phyloP scores from a whole-genome alignment of 2,797 vertebrate genomes.

The Pangasius larnaudii region DNA sequence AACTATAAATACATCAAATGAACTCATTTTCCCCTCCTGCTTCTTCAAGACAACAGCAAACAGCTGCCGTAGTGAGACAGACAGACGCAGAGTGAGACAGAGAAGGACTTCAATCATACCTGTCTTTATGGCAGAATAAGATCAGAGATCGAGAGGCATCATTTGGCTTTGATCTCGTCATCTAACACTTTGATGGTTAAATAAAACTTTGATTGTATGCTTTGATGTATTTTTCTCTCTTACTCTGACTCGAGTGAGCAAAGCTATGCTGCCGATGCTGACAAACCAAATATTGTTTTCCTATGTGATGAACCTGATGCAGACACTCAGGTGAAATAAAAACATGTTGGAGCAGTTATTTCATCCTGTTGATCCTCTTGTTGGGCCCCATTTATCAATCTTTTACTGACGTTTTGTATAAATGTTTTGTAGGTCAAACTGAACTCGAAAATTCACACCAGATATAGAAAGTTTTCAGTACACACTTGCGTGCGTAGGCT shows the following conservation, averaged over 20 bases:
- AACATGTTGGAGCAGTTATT: not conserved
- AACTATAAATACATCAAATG: constrained; percentile 22
- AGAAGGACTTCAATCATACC: constrained; percentile 67
- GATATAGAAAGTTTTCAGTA: not conserved
- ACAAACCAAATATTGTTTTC: constrained; percentile 4
- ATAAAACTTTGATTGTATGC: constrained; percentile 72
- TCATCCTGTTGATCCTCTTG: not conserved
- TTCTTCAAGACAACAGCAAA: constrained; percentile 12
- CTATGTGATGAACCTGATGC: not conserved
- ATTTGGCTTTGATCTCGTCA: constrained; percentile 33
- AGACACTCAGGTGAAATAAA: constrained; percentile 13
- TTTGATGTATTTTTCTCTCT: constrained; percentile 61
- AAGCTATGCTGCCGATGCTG: not conserved
- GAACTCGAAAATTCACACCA: not conserved
- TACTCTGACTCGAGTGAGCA: not conserved
- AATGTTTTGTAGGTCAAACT: not conserved
- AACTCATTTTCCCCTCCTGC: not conserved
- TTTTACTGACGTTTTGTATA: not conserved
- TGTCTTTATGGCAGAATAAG: constrained; percentile 12
- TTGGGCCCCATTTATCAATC: not conserved
- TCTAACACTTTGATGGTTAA: constrained; percentile 69
- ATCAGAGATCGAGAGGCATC: constrained; percentile 59
- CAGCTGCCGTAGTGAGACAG: constrained; percentile 49
- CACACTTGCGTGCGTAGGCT: not conserved
- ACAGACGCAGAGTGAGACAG: constrained; percentile 50